Conservation (phyloP, 2,797 vertebrate genomes). For the Enteromius thamalakanensis region DNA sequence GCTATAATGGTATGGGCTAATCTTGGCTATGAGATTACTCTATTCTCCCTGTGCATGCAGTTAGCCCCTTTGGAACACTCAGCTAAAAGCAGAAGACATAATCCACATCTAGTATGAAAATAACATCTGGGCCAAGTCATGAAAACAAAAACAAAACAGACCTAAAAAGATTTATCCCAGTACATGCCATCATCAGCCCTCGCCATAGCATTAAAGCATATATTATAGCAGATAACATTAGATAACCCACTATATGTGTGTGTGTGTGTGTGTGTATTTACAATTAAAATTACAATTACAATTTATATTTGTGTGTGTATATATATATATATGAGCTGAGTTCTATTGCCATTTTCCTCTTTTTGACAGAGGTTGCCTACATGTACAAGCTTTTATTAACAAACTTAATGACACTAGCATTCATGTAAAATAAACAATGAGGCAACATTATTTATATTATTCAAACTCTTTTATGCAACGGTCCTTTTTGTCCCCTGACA, state of each 20-base stretch:
- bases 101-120: slow-evolving; percentile 29
- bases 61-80: slow-evolving; percentile 8
- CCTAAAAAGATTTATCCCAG: not conserved
- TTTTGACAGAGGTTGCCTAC: not conserved
- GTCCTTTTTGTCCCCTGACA: slow-evolving; percentile 34
- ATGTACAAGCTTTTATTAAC: not conserved
- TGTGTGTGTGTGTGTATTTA: too few relatives aligned
- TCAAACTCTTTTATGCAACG: slow-evolving; percentile 12
- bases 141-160: not conserved
- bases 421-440: not conserved
- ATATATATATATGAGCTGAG: not conserved
- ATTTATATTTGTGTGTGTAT: too few relatives aligned
- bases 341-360: not conserved
- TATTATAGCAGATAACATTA: too few relatives aligned
- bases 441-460: not conserved
- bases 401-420: not conserved
- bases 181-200: not conserved
- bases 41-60: not conserved
- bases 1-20: slow-evolving; percentile 40
- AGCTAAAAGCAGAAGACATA: slow-evolving; percentile 15
- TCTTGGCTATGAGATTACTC: slow-evolving; percentile 44
- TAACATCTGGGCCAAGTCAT: slow-evolving; percentile 2
- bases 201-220: too few relatives aligned
- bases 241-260: too few relatives aligned
- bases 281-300: too few relatives aligned